A percentile compares a stretch with the other conserved stretches of the same genome.
Conservation (phyloP, 2,888 invertebrate genomes). For the Aradus depressus region DNA sequence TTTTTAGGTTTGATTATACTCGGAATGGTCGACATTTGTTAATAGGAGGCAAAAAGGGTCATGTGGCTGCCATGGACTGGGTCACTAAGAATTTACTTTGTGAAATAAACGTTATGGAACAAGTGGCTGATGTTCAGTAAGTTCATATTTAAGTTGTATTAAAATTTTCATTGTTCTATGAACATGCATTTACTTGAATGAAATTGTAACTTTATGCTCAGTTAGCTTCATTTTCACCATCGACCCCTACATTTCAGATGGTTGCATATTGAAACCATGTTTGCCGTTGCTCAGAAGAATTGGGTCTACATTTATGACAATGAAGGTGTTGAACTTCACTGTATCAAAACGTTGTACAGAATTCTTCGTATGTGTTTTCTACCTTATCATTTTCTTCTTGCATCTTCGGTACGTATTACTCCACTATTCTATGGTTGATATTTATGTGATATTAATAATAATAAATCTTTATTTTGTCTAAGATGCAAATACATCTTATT, state of each 20-base stretch:
- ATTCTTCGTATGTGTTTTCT: constrained; percentile 81
- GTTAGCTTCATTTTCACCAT: background rate
- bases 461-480: too few species aligned
- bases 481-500: too few species aligned
- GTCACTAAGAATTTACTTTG: constrained; percentile 85
- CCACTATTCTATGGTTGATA: background rate
- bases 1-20: constrained; percentile 51
- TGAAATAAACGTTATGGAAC: constrained; percentile 96
- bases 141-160: constrained; percentile 24
- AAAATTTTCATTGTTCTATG: background rate
- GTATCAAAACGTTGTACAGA: constrained; percentile 72
- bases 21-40: constrained; percentile 73
- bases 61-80: constrained; percentile 96
- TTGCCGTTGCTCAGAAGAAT: constrained; percentile 91
- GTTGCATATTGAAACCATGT: constrained; percentile 92
- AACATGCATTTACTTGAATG: background rate
- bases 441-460: background rate
- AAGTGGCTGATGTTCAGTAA: constrained; percentile 75
- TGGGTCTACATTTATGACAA: constrained; percentile 97
- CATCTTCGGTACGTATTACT: constrained; percentile 55
- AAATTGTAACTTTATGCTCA: background rate
- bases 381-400: constrained; percentile 92
- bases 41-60: constrained; percentile 79
- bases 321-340: constrained; percentile 92
- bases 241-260: constrained; percentile 43